Percentiles rank a stretch among this genome's conserved stretches.
Evolutionary conservation across 1,140 invertebrate species (phyloP).

Genomic region (Formica exsecta): DNA sequence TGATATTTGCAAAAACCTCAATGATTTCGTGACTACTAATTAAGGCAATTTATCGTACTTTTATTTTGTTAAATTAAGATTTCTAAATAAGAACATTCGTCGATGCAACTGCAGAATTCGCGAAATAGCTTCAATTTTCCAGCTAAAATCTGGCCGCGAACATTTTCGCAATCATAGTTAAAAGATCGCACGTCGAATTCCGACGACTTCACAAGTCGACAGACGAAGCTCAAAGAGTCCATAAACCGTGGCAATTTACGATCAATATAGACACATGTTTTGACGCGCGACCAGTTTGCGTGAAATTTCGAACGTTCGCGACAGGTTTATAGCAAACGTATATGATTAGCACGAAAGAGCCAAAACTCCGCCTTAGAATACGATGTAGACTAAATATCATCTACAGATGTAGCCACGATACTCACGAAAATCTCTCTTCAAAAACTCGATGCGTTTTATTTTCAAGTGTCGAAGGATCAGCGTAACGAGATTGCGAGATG

Average conservation of each 20-base stretch:
- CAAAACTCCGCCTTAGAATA: background rate
- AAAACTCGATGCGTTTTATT: slow-evolving; percentile 30
- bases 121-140: background rate
- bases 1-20: background rate
- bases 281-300: slow-evolving; percentile 8
- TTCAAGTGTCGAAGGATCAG: slow-evolving; percentile 19
- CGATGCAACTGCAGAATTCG: background rate
- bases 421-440: slow-evolving; percentile 4
- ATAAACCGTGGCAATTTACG: slow-evolving; percentile 37
- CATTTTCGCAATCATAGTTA: background rate
- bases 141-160: background rate
- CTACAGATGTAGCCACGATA: background rate
- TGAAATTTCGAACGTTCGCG: slow-evolving; percentile 21
- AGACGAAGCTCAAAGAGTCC: background rate
- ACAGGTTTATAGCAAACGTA: background rate
- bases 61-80: background rate
- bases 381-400: background rate
- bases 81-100: background rate
- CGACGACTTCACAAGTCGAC: background rate
- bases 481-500: slow-evolving; percentile 38
- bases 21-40: background rate
- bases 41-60: background rate
- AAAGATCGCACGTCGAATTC: slow-evolving; percentile 1
- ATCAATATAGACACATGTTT: slow-evolving; percentile 35
- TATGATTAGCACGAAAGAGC: slow-evolving; percentile 1